phyloP scores from a whole-genome alignment of 2,113 vertebrate genomes.

The Chinchilla lanigera region DNA sequence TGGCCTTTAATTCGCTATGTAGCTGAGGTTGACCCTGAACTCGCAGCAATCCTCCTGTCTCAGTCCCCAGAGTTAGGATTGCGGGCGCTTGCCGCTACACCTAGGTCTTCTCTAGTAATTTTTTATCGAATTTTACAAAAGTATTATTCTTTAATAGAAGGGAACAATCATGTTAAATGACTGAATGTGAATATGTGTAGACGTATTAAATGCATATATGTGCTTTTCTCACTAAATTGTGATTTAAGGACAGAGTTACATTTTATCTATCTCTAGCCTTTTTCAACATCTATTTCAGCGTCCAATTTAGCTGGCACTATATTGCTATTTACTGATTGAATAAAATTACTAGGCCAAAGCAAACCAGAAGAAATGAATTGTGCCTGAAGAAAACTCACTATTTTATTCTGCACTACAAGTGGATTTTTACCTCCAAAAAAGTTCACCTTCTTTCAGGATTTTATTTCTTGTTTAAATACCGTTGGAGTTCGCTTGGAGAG shows the following conservation, averaged over 20 bases:
- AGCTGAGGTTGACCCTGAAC: background rate
- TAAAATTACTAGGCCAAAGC: background rate
- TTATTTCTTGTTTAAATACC: background rate
- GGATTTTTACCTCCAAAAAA: background rate
- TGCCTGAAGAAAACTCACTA: background rate
- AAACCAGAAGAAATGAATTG: background rate
- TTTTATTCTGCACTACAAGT: background rate
- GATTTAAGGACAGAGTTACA: background rate
- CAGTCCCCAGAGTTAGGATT: background rate
- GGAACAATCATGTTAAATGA: background rate
- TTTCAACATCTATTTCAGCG: background rate
- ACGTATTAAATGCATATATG: background rate
- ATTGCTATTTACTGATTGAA: background rate
- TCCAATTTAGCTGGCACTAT: background rate
- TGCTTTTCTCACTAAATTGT: background rate
- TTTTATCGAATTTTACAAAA: background rate
- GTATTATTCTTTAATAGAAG: background rate
- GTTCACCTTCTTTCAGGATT: background rate
- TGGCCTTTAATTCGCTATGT: background rate
- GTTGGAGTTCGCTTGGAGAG: background rate
- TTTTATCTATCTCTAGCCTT: constrained; percentile 18
- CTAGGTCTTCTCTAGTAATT: background rate
- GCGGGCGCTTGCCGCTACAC: background rate
- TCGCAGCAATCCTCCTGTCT: background rate
- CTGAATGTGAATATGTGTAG: background rate